A percentile compares a stretch with the other conserved stretches of the same genome.
Conservation (phyloP, 2,797 vertebrate species). For the Pterois miles region DNA sequence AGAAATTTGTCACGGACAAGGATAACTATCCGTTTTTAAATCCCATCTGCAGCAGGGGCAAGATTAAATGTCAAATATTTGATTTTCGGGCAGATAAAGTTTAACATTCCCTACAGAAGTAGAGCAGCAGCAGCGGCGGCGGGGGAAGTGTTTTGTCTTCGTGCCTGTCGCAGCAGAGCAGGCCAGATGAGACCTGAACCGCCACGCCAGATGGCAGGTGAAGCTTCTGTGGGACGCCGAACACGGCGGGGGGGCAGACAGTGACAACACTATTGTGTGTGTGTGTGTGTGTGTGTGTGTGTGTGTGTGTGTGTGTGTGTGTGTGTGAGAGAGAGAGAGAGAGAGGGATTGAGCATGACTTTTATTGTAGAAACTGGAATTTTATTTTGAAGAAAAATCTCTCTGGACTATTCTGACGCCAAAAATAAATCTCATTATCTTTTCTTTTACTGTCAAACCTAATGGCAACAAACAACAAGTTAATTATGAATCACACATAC, state of each 20-base stretch:
- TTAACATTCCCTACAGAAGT: slow-evolving; percentile 20
- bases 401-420: background rate
- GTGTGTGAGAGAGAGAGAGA: background rate
- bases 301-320: background rate
- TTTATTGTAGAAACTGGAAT: background rate
- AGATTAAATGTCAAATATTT: slow-evolving; percentile 26
- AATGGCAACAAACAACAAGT: background rate
- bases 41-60: background rate
- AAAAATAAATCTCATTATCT: background rate
- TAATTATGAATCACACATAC: background rate
- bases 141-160: slow-evolving; percentile 25
- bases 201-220: slow-evolving; percentile 64
- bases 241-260: slow-evolving; percentile 31
- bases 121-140: background rate
- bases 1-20: background rate
- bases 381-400: background rate
- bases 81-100: slow-evolving; percentile 4
- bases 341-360: background rate
- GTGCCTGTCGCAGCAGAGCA: slow-evolving; percentile 40
- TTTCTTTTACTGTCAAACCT: background rate
- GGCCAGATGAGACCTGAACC: slow-evolving; percentile 49
- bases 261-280: slow-evolving; percentile 7
- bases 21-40: background rate
- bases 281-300: slow-evolving; percentile 3
- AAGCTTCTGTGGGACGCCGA: slow-evolving; percentile 31